These are phyloP conservation scores for Porites australiensis DNA, from an alignment of 64 coral and sea anemone genomes.

Conservation along the genomic window DNA sequence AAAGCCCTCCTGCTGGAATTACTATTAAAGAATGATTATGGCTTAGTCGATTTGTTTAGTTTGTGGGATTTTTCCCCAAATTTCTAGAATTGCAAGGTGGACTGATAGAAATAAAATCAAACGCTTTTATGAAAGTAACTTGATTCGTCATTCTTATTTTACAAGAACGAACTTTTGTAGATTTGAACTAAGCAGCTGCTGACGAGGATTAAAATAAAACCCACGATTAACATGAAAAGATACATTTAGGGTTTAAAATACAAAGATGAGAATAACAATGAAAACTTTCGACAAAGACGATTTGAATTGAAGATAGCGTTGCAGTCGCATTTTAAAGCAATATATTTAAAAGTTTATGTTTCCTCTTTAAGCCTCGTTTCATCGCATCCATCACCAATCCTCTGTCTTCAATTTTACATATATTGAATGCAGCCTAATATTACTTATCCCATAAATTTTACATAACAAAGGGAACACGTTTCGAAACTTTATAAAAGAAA, in stretches of 20 bases:
- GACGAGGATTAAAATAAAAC: background rate
- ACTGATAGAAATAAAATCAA: background rate
- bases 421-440: no score
- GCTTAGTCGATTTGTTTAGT: background rate
- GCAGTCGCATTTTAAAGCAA: background rate
- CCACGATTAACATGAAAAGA: constrained; percentile 1
- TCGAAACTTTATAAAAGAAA: background rate
- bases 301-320: background rate
- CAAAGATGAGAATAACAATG: background rate
- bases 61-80: background rate
- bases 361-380: background rate
- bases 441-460: no score
- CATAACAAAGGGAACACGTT: background rate
- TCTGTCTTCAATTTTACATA: no score
- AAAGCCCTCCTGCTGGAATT: background rate
- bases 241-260: background rate
- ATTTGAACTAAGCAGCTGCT: background rate
- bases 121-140: background rate
- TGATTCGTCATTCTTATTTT: no score
- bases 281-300: background rate
- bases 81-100: background rate
- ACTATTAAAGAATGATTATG: background rate
- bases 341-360: background rate
- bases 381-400: no score
- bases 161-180: background rate